phyloP scores from a whole-genome alignment of 2,113 vertebrate genomes.

The Sarotherodon lohbergeri region DNA sequence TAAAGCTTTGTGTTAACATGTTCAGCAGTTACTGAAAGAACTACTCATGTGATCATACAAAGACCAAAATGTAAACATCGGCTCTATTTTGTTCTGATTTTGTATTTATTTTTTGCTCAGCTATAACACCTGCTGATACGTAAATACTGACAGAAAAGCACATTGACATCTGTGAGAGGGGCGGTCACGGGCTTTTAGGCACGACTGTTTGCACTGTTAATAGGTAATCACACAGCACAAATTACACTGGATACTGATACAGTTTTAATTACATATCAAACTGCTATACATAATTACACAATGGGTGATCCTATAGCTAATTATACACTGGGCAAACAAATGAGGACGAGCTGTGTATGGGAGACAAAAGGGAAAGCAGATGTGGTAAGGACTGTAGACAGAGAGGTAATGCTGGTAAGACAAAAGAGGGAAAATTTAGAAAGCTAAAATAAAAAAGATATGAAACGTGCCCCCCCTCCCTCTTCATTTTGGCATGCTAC shows the following conservation, averaged over 20 bases:
- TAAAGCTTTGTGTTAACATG: neutral
- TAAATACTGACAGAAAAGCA: conserved; percentile 21
- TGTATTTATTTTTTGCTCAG: neutral
- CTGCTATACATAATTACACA: conserved; percentile 70
- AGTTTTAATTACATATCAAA: conserved; percentile 73
- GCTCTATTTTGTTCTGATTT: neutral
- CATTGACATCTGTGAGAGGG: conserved; percentile 43
- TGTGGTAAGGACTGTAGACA: conserved; percentile 9
- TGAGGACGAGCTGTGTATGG: conserved; percentile 41
- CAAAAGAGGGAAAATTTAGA: neutral
- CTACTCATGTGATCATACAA: neutral
- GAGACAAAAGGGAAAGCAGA: conserved; percentile 36
- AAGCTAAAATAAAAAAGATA: conserved; percentile 19
- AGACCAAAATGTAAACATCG: neutral
- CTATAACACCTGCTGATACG: conserved; percentile 13
- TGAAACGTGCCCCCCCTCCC: neutral
- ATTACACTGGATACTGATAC: conserved; percentile 65
- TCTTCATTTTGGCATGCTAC: conserved; percentile 17
- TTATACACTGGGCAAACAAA: conserved; percentile 67
- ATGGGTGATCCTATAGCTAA: conserved; percentile 71
- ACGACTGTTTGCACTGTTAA: conserved; percentile 67
- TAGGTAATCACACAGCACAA: conserved; percentile 66
- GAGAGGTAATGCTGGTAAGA: neutral
- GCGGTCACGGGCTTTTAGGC: conserved; percentile 64
- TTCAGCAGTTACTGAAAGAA: neutral